These are phyloP conservation scores for Drosophila neutralis DNA, from an alignment of 2,888 invertebrate species.

Conservation along the genomic window DNA sequence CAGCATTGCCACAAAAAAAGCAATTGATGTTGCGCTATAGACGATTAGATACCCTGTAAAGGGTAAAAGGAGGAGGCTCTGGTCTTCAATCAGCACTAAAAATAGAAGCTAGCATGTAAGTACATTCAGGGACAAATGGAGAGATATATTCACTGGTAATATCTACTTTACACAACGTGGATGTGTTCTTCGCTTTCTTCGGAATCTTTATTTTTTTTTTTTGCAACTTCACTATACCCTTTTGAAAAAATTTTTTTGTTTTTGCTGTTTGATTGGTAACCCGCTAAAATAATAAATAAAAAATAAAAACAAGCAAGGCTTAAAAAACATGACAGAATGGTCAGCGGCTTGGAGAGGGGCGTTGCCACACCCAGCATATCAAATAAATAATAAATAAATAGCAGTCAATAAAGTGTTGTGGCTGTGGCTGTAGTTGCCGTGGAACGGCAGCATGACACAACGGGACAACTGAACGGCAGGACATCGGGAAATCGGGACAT, in stretches of 20 bases:
- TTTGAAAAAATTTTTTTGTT: background rate
- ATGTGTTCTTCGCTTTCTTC: background rate
- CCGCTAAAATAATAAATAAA: slow-evolving; percentile 9
- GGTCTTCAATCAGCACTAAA: background rate
- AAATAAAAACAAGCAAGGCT: slow-evolving; percentile 30
- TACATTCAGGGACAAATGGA: background rate
- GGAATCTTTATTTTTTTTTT: background rate
- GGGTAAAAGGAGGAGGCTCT: background rate
- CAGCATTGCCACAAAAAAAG: background rate
- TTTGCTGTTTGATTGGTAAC: slow-evolving; percentile 5
- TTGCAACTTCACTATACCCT: background rate
- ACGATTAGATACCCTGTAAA: background rate
- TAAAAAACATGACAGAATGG: slow-evolving; percentile 17
- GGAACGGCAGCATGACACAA: slow-evolving; percentile 10
- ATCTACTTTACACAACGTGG: background rate
- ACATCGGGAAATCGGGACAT: background rate
- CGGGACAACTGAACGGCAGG: slow-evolving; percentile 1
- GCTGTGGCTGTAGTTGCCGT: slow-evolving; percentile 16
- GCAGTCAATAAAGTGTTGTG: slow-evolving; percentile 56
- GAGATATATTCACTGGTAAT: slow-evolving; percentile 1
- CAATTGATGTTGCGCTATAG: background rate
- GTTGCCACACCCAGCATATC: slow-evolving; percentile 48
- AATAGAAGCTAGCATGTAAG: background rate
- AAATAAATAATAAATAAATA: slow-evolving; percentile 70
- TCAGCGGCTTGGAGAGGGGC: background rate